Conservation (phyloP, 2,797 vertebrate genomes). For the Phoeniculus purpureus region DNA sequence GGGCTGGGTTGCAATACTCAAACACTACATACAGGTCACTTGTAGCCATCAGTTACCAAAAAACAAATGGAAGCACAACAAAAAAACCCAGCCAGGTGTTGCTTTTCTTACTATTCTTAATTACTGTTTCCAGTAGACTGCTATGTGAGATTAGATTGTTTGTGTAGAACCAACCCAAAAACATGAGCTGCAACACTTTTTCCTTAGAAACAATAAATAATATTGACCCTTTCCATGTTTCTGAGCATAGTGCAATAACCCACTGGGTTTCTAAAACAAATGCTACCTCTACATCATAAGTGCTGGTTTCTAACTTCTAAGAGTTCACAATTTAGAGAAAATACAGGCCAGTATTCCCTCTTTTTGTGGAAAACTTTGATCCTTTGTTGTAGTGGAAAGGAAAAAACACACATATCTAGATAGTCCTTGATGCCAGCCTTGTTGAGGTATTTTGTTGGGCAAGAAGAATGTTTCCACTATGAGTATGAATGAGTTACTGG, state of each 20-base stretch:
- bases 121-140: not conserved
- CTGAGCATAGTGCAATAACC: not conserved
- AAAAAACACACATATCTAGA: not conserved
- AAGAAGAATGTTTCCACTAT: not conserved
- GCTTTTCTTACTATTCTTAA: not conserved
- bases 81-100: not conserved
- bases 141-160: not conserved
- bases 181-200: not conserved
- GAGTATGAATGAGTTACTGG: not conserved
- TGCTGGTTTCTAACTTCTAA: not conserved
- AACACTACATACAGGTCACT: not conserved
- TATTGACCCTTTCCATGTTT: not conserved
- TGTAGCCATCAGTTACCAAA: not conserved
- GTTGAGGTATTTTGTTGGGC: not conserved
- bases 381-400: not conserved
- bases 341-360: not conserved
- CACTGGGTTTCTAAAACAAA: not conserved
- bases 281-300: not conserved
- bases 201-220: constrained; percentile 5
- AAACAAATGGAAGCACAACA: not conserved
- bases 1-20: not conserved
- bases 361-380: not conserved
- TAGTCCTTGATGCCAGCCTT: not conserved
- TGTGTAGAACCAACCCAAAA: not conserved
- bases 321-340: not conserved